Base-by-base conservation (phyloP, 2,888 invertebrate species). In the Phalera bucephala region DNA sequence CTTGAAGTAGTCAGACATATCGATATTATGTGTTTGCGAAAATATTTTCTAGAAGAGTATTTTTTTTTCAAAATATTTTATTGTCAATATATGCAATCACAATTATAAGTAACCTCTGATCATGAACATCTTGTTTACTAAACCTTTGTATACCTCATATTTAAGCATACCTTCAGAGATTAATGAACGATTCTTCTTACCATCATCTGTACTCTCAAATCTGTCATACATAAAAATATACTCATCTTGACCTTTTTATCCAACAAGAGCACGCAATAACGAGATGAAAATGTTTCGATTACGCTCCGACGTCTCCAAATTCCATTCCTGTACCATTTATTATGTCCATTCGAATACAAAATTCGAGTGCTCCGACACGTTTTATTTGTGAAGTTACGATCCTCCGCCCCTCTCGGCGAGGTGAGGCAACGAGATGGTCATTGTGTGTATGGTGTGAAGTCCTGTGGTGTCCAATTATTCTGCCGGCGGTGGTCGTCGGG, bases 401-500 rank as follows among this genome's bases (percentile, higher is more conserved):
- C 58, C 45, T 69, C 50, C 38, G 63, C 58, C 63, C 42, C 35
- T 65, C 48, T 31, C 33, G 33, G 45, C 43, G 38, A 22, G 38
- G 29, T 29, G 19, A 42, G 50, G 43, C 42, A 45, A 45, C 40
- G 54, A 56, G 61, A 58, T 58, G 67, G 57, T 63, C 59, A 65
- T 65, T 65, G 64, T 58, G 55, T 41, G 52, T 59, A 68, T 81
- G 80, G 88, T 88, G 88, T 88, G 87, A 88, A 88, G 86, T 88
- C 88, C 88, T 72, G 88, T 69, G 81, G 88, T 78, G 87, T 72
- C 85, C 88, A 88, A 88, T 88, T 88, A 88, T 80, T 80, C 76
- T 72, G 79, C 63, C 74, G 69, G 81, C 85, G 83, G 83, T 78
- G 86, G 84, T 79, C 82, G 82, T 66, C 79, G 63, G 64, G 71